phyloP scores from a whole-genome alignment of 2,113 vertebrate genomes.

The Grantiella picta region DNA sequence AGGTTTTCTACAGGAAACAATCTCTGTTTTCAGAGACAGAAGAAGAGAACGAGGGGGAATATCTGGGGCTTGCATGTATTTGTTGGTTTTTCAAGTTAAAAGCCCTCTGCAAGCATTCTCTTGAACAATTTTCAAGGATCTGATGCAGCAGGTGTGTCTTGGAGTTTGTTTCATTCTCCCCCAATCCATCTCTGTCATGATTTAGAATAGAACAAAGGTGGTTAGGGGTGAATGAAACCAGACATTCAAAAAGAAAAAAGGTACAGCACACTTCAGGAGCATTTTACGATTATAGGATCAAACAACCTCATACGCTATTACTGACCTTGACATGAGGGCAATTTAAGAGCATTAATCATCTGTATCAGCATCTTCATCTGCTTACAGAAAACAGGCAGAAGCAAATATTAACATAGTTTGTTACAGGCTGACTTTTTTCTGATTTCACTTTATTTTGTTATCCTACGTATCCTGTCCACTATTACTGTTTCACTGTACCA shows the following conservation, averaged over 20 bases:
- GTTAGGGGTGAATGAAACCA: neutral
- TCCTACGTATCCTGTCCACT: neutral
- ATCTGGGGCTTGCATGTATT: neutral
- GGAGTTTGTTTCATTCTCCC: neutral
- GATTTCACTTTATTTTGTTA: neutral
- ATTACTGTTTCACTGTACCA: neutral
- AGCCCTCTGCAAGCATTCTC: neutral
- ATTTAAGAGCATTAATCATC: constrained; percentile 30
- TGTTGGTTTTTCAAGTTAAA: neutral
- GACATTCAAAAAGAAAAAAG: neutral
- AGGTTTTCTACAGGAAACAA: neutral
- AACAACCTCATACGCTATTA: neutral
- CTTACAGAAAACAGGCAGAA: neutral
- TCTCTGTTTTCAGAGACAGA: neutral
- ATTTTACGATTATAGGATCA: neutral
- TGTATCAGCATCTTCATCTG: constrained; percentile 6
- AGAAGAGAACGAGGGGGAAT: neutral
- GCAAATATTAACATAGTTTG: neutral
- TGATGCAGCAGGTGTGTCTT: neutral
- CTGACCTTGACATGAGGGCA: neutral
- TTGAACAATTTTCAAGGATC: neutral
- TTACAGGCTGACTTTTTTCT: neutral
- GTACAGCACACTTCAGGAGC: neutral
- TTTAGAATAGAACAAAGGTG: neutral
- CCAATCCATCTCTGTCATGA: neutral